Conservation (phyloP, 2,888 invertebrate genomes). For the Leucozona laternaria region DNA sequence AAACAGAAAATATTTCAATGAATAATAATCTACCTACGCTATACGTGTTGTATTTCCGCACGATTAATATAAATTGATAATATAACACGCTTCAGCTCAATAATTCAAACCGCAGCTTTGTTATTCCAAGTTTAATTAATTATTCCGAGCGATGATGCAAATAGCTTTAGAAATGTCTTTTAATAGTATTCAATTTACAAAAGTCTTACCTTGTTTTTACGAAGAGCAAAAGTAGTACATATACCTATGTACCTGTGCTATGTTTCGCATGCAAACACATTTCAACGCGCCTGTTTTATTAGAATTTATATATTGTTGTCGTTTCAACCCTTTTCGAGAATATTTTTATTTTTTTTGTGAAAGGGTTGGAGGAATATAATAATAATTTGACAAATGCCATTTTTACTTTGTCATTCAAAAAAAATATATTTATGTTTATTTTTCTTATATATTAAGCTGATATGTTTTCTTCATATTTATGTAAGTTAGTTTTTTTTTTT, state of each 20-base stretch:
- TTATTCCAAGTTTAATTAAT: constrained; percentile 11
- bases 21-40: not conserved
- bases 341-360: not conserved
- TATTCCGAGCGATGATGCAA: constrained; percentile 38
- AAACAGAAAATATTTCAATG: not conserved
- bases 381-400: constrained; percentile 70
- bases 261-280: constrained; percentile 55
- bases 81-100: constrained; percentile 26
- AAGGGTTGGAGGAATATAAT: constrained; percentile 47
- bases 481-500: not conserved
- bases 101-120: constrained; percentile 6
- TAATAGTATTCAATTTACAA: constrained; percentile 65
- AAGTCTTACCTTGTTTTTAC: constrained; percentile 49
- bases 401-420: constrained; percentile 58
- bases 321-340: constrained; percentile 66
- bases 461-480: not conserved
- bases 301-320: constrained; percentile 63
- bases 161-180: constrained; percentile 59
- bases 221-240: not conserved
- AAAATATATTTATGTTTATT: not conserved
- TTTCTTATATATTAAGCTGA: not conserved
- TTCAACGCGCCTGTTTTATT: constrained; percentile 63
- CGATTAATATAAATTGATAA: constrained; percentile 4
- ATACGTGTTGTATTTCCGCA: not conserved
- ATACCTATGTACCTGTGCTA: too few relatives aligned